These are phyloP conservation scores for Pandemis cinnamomeana DNA, from an alignment of 2,888 invertebrate genomes.

Conservation along the genomic window DNA sequence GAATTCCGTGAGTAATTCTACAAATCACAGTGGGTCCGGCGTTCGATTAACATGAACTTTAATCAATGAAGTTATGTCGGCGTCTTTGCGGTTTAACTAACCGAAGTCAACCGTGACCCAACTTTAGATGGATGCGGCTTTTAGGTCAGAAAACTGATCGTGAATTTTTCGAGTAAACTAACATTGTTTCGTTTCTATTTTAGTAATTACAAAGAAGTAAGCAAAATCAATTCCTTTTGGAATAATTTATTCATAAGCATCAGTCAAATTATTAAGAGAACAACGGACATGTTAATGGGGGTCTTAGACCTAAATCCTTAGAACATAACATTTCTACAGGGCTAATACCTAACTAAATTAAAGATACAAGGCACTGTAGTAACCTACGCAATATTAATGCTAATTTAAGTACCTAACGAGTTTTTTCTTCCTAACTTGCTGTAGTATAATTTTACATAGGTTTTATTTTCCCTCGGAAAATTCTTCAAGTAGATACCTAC, in stretches of 20 bases:
- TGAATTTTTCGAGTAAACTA: background rate
- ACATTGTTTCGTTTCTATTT: background rate
- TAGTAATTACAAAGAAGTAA: background rate
- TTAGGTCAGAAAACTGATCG: background rate
- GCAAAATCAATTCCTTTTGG: too few relatives aligned
- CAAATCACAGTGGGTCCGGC: slow-evolving; percentile 50
- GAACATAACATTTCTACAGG: too few relatives aligned
- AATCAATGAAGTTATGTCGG: slow-evolving; percentile 83
- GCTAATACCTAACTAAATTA: too few relatives aligned
- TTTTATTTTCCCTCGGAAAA: too few relatives aligned
- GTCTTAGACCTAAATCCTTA: too few relatives aligned
- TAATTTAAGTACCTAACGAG: too few relatives aligned
- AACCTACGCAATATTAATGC: too few relatives aligned
- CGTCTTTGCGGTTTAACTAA: slow-evolving; percentile 82
- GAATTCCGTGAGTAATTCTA: slow-evolving; percentile 48
- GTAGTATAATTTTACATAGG: too few relatives aligned
- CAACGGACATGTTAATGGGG: too few relatives aligned
- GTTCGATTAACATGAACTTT: slow-evolving; percentile 76
- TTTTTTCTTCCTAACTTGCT: too few relatives aligned
- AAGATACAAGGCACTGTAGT: too few relatives aligned
- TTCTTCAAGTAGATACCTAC: too few relatives aligned
- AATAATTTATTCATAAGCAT: background rate
- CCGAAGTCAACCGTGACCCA: slow-evolving; percentile 62
- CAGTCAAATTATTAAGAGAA: background rate
- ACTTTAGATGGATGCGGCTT: slow-evolving; percentile 59